Evolutionary conservation across 2,797 vertebrate genomes (phyloP), one percentile per base, ranked within the genome.

Genomic region (Momotus momota): DNA sequence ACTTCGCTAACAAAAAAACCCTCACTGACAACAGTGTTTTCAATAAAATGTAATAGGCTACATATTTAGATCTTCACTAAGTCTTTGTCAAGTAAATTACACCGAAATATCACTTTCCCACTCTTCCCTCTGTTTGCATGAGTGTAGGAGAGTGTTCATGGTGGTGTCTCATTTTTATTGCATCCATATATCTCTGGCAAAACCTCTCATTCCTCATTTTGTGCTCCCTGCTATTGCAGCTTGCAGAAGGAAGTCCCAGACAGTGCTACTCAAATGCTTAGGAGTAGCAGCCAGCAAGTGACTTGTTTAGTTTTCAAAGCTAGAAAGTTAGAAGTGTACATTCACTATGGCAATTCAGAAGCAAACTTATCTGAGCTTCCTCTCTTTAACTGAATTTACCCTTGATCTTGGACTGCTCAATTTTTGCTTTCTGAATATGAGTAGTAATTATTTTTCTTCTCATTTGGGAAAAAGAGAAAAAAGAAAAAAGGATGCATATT

Each of bases 401-500:
- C 31, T 52, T n/a, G 14, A 57, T 55, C 14, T 83, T 13, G 17
- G 17, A 13, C 4, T 23, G 12, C 40, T 65, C 27, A 4, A 7
- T 33, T 60, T 65, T 48, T 46, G 7, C 49, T 45, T 92, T 26
- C 19, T 66, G 27, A 49, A 29, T 41, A 19, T 26, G 52, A 31
- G 3, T 29, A 73, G 16, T 9, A 43, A 9, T 58, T 48, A 0
- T 41, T 93, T 70, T 94, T 46, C 14, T 71, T 67, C 9, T 77
- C 43, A 16, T 33, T 65, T 38, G 61, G 15, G 10, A 33, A 38
- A 81, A 79, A 48, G 13, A 21, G 2, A 4, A 1, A 7, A n/a
- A 25, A 8, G 2, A 10, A 3, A 10, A 52, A 49, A 16, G 1
- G 2, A 5, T 20, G 3, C 5, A 2, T 58, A 16, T 40, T 40